Evolutionary conservation across 2,113 vertebrate species (phyloP).

Genomic region (Odobenus rosmarus): DNA sequence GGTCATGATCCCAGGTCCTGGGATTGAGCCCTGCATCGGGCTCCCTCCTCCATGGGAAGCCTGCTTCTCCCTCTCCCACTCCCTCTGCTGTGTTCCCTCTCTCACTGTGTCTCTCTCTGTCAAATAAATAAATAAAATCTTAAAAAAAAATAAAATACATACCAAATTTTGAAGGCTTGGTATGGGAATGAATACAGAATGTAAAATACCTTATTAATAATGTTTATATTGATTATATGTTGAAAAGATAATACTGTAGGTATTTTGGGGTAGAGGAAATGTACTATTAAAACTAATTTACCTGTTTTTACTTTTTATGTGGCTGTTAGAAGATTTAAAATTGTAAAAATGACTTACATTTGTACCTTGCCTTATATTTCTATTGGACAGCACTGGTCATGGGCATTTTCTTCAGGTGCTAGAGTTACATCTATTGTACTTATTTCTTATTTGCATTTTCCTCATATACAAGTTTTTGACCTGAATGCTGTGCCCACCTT

Average conservation of each 20-base stretch:
- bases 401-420: not conserved
- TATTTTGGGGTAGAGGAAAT: constrained; percentile 39
- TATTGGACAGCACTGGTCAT: not conserved
- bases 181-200: not conserved
- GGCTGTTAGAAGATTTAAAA: constrained; percentile 24
- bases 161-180: not conserved
- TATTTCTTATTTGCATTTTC: not conserved
- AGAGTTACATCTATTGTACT: not conserved
- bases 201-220: constrained; percentile 40
- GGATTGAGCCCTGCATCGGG: too few species aligned
- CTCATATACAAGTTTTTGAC: not conserved
- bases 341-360: not conserved
- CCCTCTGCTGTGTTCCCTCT: too few species aligned
- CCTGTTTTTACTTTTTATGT: constrained; percentile 38
- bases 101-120: too few species aligned
- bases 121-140: too few species aligned
- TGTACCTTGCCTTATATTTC: constrained; percentile 27
- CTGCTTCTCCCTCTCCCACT: too few species aligned
- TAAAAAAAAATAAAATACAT: not conserved
- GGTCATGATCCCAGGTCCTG: too few species aligned
- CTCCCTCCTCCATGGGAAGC: too few species aligned
- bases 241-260: not conserved
- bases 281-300: constrained; percentile 22
- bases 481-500: not conserved
- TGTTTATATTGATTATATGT: constrained; percentile 19